Percentiles rank a stretch among this genome's conserved stretches.
Conservation (phyloP, 2,888 invertebrate genomes). For the Ormyrus pomaceus region DNA sequence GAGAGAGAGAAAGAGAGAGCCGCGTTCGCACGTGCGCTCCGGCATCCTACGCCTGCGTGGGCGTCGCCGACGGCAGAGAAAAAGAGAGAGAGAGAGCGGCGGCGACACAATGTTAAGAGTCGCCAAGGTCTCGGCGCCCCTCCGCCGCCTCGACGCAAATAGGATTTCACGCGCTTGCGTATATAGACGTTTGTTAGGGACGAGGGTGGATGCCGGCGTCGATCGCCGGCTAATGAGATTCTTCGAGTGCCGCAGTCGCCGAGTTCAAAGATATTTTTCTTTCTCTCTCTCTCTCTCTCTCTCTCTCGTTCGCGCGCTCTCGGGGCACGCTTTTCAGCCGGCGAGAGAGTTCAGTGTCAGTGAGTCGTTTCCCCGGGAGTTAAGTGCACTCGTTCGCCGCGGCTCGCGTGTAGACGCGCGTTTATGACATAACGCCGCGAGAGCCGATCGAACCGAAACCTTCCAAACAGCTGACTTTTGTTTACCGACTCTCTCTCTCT, state of each 20-base stretch:
- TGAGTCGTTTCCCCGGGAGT: not conserved
- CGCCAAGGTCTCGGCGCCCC: too few relatives aligned
- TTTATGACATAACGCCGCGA: constrained; percentile 34
- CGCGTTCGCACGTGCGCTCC: too few relatives aligned
- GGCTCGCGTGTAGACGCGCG: not conserved
- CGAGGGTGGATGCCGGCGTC: not conserved
- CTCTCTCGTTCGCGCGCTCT: not conserved
- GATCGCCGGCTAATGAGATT: constrained; percentile 15
- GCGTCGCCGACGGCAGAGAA: too few relatives aligned
- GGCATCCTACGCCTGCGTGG: too few relatives aligned
- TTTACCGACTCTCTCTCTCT: constrained; percentile 6
- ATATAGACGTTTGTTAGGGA: not conserved
- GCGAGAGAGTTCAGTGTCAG: constrained; percentile 26
- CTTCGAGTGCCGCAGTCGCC: not conserved
- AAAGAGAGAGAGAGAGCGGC: too few relatives aligned
- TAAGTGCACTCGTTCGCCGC: too few relatives aligned
- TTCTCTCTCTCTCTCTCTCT: not conserved
- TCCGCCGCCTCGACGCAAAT: too few relatives aligned
- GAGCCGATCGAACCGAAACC: constrained; percentile 28
- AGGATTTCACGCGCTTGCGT: too few relatives aligned
- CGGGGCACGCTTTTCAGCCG: constrained; percentile 20
- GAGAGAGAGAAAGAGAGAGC: too few relatives aligned
- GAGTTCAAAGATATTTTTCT: not conserved
- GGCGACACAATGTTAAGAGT: too few relatives aligned
- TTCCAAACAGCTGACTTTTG: constrained; percentile 41